A percentile compares a stretch with the other conserved stretches of the same genome.
Conservation (phyloP, 2,888 invertebrate species). For the Dichetophora obliterata region DNA sequence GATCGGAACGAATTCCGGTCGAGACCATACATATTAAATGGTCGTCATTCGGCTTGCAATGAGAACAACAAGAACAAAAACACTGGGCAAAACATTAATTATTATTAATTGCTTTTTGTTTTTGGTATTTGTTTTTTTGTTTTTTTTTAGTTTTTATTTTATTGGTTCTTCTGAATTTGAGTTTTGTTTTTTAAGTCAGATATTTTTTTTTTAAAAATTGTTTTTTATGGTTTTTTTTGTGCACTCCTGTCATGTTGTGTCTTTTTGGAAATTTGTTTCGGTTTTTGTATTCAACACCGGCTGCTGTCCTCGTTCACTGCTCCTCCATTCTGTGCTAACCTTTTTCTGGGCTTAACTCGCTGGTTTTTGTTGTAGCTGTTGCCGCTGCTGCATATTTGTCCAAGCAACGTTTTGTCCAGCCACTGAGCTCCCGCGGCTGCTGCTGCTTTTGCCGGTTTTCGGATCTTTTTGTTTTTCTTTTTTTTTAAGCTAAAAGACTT, state of each 20-base stretch:
- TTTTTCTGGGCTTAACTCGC: neutral
- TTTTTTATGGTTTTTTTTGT: slow-evolving; percentile 10
- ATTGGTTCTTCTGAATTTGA: neutral
- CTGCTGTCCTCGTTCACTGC: slow-evolving; percentile 1
- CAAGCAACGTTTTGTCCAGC: slow-evolving; percentile 33
- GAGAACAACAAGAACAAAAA: neutral
- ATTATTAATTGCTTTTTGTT: slow-evolving; percentile 26
- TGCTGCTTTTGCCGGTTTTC: slow-evolving; percentile 27
- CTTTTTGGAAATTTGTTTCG: slow-evolving; percentile 37
- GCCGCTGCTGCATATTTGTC: neutral
- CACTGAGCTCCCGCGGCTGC: slow-evolving; percentile 41
- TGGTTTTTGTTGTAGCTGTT: neutral
- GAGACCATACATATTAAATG: too few relatives aligned
- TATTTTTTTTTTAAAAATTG: neutral
- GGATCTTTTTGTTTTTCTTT: slow-evolving; percentile 47
- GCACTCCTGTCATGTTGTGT: slow-evolving; percentile 32
- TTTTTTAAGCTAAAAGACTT: slow-evolving; percentile 42
- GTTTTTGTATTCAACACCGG: slow-evolving; percentile 27
- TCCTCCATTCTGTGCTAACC: neutral
- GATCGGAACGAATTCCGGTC: slow-evolving; percentile 19
- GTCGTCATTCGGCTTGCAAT: too few relatives aligned
- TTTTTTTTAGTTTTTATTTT: neutral
- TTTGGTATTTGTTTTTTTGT: neutral
- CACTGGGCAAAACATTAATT: slow-evolving; percentile 15
- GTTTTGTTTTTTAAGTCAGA: neutral